A percentile compares a stretch with the other conserved stretches of the same genome.
These are phyloP conservation scores for Cryptoprocta ferox DNA, from an alignment of 2,797 vertebrate genomes.

Conservation along the genomic window DNA sequence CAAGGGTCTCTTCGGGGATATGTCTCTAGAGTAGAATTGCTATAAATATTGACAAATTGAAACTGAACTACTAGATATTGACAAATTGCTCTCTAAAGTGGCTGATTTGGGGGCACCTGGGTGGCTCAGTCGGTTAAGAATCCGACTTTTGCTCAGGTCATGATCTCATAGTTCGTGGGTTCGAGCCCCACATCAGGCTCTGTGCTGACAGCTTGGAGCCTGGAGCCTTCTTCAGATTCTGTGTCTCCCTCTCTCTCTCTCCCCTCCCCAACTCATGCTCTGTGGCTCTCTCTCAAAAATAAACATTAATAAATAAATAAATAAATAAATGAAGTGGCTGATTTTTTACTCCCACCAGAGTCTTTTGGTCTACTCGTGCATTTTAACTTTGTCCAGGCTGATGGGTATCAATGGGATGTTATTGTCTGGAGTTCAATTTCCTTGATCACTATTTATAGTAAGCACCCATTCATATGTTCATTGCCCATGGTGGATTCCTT, in stretches of 20 bases:
- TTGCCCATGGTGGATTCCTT: background rate
- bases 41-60: slow-evolving; percentile 22
- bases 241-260: too few relatives aligned
- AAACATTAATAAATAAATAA: too few relatives aligned
- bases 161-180: too few relatives aligned
- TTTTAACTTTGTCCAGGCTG: background rate
- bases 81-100: background rate
- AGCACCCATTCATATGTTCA: background rate
- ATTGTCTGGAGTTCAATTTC: background rate
- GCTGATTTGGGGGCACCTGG: background rate
- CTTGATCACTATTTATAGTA: background rate
- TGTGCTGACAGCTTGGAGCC: too few relatives aligned
- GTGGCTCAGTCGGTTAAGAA: too few relatives aligned
- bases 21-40: background rate
- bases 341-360: background rate
- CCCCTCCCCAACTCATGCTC: too few relatives aligned
- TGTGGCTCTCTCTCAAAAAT: too few relatives aligned
- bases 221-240: too few relatives aligned
- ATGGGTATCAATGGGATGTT: background rate
- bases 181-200: too few relatives aligned
- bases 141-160: too few relatives aligned
- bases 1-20: background rate
- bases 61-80: slow-evolving; percentile 26
- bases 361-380: background rate
- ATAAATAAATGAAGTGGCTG: too few relatives aligned